Conservation (phyloP, 2,113 vertebrate species). For the Myotis yumanensis region DNA sequence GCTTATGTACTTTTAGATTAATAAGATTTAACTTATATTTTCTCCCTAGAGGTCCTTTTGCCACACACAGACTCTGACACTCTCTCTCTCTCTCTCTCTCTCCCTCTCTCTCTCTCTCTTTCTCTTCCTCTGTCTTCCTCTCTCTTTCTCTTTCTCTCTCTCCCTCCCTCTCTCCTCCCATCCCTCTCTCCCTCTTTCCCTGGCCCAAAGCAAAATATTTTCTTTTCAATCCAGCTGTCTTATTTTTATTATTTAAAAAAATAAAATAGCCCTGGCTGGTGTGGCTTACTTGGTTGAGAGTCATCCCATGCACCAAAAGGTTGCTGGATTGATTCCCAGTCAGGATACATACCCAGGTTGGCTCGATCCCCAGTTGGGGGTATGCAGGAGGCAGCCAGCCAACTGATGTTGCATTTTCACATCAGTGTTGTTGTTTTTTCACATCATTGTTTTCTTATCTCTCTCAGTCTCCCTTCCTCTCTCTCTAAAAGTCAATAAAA, state of each 20-base stretch:
- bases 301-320: neutral
- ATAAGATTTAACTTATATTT: neutral
- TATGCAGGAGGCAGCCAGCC: neutral
- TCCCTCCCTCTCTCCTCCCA: too few species aligned
- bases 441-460: neutral
- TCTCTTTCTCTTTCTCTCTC: too few species aligned
- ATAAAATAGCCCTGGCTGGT: neutral
- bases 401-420: neutral
- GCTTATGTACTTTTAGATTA: neutral
- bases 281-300: neutral
- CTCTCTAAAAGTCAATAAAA: neutral
- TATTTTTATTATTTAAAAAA: slow-evolving; percentile 18
- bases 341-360: neutral
- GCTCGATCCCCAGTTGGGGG: neutral
- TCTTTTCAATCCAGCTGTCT: neutral
- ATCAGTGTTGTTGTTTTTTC: neutral
- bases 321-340: neutral
- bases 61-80: neutral
- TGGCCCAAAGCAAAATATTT: neutral
- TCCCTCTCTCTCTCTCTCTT: too few species aligned
- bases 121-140: too few species aligned
- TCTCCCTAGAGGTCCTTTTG: neutral
- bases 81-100: too few species aligned
- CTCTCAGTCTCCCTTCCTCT: neutral
- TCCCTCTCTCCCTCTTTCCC: too few species aligned